Conservation (phyloP, 2,888 invertebrate species). For the Ichneumoninae sp. region DNA sequence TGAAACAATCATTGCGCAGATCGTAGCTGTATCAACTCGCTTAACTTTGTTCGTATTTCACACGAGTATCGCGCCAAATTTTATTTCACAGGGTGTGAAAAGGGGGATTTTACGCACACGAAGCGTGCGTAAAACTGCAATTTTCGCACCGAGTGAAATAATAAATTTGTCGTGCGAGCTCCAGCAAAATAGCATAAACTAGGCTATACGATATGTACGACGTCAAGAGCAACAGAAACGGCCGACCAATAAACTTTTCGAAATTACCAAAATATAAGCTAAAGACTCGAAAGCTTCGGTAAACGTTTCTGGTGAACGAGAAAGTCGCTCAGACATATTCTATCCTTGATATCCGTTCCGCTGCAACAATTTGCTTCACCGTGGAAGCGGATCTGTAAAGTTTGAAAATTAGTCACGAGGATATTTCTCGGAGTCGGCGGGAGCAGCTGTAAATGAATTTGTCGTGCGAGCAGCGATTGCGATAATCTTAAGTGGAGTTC, state of each 20-base stretch:
- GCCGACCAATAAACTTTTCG: not conserved
- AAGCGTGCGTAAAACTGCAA: too few relatives aligned
- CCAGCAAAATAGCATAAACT: not conserved
- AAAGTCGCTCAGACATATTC: not conserved
- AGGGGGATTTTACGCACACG: too few relatives aligned
- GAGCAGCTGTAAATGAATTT: not conserved
- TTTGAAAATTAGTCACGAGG: not conserved
- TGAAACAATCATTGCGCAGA: too few relatives aligned
- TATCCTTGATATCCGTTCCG: not conserved
- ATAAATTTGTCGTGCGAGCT: too few relatives aligned
- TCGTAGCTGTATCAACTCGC: too few relatives aligned
- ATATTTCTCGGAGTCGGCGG: not conserved
- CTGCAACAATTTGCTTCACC: not conserved
- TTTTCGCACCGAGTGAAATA: too few relatives aligned
- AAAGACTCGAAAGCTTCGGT: not conserved
- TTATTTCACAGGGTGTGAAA: too few relatives aligned
- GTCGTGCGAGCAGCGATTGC: conserved; percentile 11
- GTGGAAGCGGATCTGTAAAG: not conserved
- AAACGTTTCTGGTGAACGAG: not conserved
- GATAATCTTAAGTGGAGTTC: conserved; percentile 8
- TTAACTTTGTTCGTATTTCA: too few relatives aligned
- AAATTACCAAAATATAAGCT: not conserved
- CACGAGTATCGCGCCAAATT: too few relatives aligned
- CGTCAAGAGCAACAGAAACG: not conserved
- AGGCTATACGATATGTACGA: too few relatives aligned